Evolutionary conservation across 2,797 vertebrate genomes (phyloP).

Genomic region (Coilia nasus): DNA sequence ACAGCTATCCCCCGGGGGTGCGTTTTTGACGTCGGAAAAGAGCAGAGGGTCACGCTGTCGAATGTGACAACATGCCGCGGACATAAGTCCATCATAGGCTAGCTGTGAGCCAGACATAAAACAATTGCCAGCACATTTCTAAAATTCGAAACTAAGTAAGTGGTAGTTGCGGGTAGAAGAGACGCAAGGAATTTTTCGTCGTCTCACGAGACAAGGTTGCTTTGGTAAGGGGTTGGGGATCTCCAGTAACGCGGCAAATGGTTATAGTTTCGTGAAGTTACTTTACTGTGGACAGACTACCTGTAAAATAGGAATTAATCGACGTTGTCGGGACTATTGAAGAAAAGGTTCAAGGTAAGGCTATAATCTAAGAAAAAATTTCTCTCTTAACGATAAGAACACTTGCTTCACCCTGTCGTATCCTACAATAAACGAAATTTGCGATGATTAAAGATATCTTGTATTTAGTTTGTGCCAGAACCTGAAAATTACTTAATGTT

Average conservation of each 20-base stretch:
- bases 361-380: not conserved
- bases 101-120: not conserved
- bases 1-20: not conserved
- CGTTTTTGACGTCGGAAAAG: constrained; percentile 12
- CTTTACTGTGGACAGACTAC: not conserved
- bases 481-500: no score
- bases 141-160: not conserved
- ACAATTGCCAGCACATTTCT: not conserved
- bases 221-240: not conserved
- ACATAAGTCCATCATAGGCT: not conserved
- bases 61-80: not conserved
- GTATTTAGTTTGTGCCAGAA: no score
- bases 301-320: not conserved
- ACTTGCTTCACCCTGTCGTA: no score
- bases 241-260: not conserved
- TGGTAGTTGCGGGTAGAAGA: not conserved
- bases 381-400: no score
- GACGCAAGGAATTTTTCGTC: not conserved
- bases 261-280: not conserved
- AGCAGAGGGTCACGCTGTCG: not conserved
- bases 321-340: not conserved
- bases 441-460: no score
- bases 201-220: not conserved
- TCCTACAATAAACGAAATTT: no score
- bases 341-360: not conserved